These are phyloP conservation scores for Conopomorpha cramerella DNA, from an alignment of 1,140 invertebrate species.

Conservation along the genomic window DNA sequence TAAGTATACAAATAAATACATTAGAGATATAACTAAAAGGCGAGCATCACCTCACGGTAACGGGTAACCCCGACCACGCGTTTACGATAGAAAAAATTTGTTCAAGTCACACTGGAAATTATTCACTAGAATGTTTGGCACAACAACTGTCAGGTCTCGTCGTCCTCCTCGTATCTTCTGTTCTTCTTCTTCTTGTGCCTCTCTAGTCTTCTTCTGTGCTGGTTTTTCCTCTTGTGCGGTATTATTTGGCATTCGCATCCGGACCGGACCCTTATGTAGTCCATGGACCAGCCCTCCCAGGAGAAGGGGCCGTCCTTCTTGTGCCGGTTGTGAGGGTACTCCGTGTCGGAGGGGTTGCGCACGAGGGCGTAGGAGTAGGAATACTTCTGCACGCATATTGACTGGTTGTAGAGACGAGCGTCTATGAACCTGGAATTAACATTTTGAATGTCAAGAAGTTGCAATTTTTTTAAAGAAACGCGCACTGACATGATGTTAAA, in stretches of 20 bases:
- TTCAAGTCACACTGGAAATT: slow-evolving; percentile 33
- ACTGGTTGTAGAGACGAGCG: slow-evolving; percentile 68
- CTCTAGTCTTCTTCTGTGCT: slow-evolving; percentile 18
- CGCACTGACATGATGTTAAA: too few species aligned
- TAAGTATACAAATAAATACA: background rate
- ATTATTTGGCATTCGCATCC: slow-evolving; percentile 81
- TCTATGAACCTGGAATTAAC: slow-evolving; percentile 71
- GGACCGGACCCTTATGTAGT: slow-evolving; percentile 80
- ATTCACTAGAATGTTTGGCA: slow-evolving; percentile 13
- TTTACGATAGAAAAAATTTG: slow-evolving; percentile 15
- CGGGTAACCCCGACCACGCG: background rate
- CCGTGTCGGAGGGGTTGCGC: slow-evolving; percentile 54
- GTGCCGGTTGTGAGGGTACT: slow-evolving; percentile 45
- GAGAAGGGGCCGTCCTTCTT: slow-evolving; percentile 59
- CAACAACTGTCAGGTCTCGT: slow-evolving; percentile 35
- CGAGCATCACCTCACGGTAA: background rate
- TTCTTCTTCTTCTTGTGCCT: slow-evolving; percentile 22
- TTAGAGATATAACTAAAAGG: too few species aligned
- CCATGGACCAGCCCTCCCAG: slow-evolving; percentile 70
- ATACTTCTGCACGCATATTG: slow-evolving; percentile 81
- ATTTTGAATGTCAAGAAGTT: too few species aligned
- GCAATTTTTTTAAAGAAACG: too few species aligned
- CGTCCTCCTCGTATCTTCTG: slow-evolving; percentile 27
- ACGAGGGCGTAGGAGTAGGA: slow-evolving; percentile 86
- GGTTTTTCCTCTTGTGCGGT: slow-evolving; percentile 23